These are phyloP conservation scores for Pseudorhombus dupliciocellatus DNA, from an alignment of 2,113 vertebrate genomes.

Conservation along the genomic window DNA sequence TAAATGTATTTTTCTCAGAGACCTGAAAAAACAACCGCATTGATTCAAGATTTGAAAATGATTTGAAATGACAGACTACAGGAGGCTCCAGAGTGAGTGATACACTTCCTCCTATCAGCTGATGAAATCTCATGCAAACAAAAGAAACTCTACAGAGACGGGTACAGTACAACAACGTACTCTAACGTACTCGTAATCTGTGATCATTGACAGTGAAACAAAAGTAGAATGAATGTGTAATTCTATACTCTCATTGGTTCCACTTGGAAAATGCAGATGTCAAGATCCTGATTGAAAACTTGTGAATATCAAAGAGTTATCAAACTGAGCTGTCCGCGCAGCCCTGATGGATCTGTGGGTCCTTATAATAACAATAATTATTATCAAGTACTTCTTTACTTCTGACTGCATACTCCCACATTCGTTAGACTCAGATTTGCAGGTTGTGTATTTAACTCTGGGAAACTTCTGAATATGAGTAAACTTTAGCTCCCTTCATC, in stretches of 20 bases:
- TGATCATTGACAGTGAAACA: neutral
- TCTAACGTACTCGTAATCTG: neutral
- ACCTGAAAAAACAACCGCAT: neutral
- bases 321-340: no score
- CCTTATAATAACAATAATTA: no score
- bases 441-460: neutral
- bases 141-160: no score
- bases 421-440: neutral
- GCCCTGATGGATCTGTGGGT: no score
- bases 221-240: neutral
- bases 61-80: neutral
- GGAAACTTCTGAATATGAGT: conserved; percentile 1
- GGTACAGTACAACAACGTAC: neutral
- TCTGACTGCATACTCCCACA: no score
- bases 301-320: neutral
- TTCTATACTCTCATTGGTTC: neutral
- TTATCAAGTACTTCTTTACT: no score
- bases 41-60: neutral
- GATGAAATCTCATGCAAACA: no score
- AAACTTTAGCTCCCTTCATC: conserved; percentile 32
- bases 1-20: neutral
- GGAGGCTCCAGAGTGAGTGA: neutral
- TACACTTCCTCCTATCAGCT: neutral
- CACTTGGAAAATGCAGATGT: neutral
- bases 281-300: neutral